Evolutionary conservation across 1,140 invertebrate species (phyloP).

Genomic region (Agrilus planipennis): DNA sequence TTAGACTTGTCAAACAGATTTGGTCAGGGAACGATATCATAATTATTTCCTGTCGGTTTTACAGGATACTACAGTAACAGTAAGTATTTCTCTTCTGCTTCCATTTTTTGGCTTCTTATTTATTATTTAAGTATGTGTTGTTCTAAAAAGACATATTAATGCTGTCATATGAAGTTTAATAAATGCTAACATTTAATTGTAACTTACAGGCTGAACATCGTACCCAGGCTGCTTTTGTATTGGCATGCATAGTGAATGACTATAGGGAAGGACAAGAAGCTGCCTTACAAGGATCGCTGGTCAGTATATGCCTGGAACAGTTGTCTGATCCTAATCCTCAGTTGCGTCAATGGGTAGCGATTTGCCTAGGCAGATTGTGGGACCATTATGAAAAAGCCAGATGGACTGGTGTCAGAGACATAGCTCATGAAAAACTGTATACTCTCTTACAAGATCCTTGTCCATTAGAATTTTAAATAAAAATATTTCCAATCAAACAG

Average conservation of each 20-base stretch:
- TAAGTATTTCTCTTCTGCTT: conserved; percentile 47
- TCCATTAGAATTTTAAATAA: no score
- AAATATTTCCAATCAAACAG: no score
- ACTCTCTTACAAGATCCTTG: conserved; percentile 64
- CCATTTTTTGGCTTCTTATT: no score
- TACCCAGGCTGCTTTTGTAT: conserved; percentile 82
- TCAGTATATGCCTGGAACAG: conserved; percentile 82
- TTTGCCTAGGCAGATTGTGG: conserved; percentile 91
- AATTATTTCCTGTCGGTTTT: conserved; percentile 89
- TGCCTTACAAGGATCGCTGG: conserved; percentile 72
- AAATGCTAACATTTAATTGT: no score
- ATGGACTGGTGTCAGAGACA: conserved; percentile 92
- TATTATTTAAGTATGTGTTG: no score
- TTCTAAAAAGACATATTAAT: no score
- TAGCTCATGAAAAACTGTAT: conserved; percentile 89
- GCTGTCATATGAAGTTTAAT: no score
- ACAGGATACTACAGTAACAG: conserved; percentile 70
- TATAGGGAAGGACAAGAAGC: conserved; percentile 78
- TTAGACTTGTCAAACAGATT: conserved; percentile 85
- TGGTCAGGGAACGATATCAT: conserved; percentile 90
- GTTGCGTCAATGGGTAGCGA: conserved; percentile 82
- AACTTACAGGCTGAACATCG: conserved; percentile 63
- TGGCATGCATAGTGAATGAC: conserved; percentile 86
- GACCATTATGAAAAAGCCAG: conserved; percentile 83
- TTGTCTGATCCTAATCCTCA: conserved; percentile 45